Conservation (phyloP, 2,888 invertebrate genomes). For the Criorhina ranunculi region DNA sequence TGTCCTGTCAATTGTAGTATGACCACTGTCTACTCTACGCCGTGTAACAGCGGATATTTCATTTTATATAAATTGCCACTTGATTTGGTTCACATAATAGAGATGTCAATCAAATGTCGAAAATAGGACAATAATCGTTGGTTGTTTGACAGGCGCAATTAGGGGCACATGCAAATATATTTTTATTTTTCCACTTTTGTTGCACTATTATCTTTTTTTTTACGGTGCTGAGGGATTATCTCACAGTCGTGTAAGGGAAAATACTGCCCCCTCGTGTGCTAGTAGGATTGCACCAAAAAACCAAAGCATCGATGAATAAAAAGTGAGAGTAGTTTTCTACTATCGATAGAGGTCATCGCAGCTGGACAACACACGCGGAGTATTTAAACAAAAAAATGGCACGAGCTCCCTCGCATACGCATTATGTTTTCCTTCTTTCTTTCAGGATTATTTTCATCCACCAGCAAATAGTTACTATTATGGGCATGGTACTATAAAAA, state of each 20-base stretch:
- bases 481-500: constrained; percentile 24
- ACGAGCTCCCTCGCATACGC: constrained; percentile 62
- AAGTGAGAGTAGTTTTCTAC: constrained; percentile 64
- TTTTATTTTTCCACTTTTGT: constrained; percentile 49
- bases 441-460: constrained; percentile 68
- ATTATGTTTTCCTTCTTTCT: constrained; percentile 42
- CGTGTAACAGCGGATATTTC: too few relatives aligned
- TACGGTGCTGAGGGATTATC: constrained; percentile 60
- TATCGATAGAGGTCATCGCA: constrained; percentile 75
- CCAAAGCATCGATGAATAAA: constrained; percentile 69
- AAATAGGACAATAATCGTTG: constrained; percentile 65
- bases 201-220: constrained; percentile 48
- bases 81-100: constrained; percentile 80
- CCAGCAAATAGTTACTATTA: constrained; percentile 51
- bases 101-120: constrained; percentile 83
- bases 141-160: constrained; percentile 74
- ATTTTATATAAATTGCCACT: constrained; percentile 80
- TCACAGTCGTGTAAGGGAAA: constrained; percentile 37
- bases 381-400: constrained; percentile 52
- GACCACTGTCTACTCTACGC: constrained; percentile 20
- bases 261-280: constrained; percentile 43
- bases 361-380: constrained; percentile 69
- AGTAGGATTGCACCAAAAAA: constrained; percentile 21
- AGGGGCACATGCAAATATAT: constrained; percentile 76
- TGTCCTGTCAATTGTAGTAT: constrained; percentile 12